Evolutionary conservation across 1,140 invertebrate species (phyloP).

Genomic region (Nixonia krombeini): DNA sequence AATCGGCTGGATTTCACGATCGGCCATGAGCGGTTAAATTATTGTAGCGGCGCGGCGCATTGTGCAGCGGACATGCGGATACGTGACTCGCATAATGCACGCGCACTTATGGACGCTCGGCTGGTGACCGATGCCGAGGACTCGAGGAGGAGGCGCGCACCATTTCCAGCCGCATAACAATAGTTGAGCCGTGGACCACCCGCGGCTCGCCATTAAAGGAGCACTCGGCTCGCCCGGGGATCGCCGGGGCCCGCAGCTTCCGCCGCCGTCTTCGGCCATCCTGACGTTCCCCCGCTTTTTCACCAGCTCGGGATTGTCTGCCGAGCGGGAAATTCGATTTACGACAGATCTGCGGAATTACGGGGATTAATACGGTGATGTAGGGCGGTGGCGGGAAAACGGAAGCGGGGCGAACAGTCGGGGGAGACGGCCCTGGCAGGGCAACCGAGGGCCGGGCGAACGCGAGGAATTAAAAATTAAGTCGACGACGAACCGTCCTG

Average conservation of each 20-base stretch:
- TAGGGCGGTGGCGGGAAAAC: too few relatives aligned
- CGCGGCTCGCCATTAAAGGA: conserved; percentile 60
- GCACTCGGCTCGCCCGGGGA: conserved; percentile 24
- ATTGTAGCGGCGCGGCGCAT: conserved; percentile 43
- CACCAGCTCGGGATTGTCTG: too few relatives aligned
- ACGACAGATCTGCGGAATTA: too few relatives aligned
- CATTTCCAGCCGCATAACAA: conserved; percentile 59
- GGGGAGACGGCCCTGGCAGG: too few relatives aligned
- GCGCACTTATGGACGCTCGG: conserved; percentile 41
- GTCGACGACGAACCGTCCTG: conserved; percentile 50
- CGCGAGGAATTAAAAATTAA: conserved; percentile 51
- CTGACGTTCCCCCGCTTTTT: too few relatives aligned
- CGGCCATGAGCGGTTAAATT: conserved; percentile 44
- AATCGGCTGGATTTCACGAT: conserved; percentile 44
- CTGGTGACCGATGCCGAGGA: conserved; percentile 38
- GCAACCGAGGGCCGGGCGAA: conserved; percentile 11
- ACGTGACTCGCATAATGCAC: conserved; percentile 58
- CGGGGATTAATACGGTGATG: too few relatives aligned
- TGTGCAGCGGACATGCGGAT: conserved; percentile 44
- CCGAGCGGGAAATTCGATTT: too few relatives aligned
- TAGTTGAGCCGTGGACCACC: conserved; percentile 65
- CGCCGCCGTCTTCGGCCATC: too few relatives aligned
- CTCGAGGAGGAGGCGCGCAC: conserved; percentile 12
- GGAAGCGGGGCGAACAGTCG: background rate
- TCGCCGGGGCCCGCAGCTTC: conserved; percentile 6